Conservation (phyloP, 2,797 vertebrate species). For the Phrynocephalus vlangalii region DNA sequence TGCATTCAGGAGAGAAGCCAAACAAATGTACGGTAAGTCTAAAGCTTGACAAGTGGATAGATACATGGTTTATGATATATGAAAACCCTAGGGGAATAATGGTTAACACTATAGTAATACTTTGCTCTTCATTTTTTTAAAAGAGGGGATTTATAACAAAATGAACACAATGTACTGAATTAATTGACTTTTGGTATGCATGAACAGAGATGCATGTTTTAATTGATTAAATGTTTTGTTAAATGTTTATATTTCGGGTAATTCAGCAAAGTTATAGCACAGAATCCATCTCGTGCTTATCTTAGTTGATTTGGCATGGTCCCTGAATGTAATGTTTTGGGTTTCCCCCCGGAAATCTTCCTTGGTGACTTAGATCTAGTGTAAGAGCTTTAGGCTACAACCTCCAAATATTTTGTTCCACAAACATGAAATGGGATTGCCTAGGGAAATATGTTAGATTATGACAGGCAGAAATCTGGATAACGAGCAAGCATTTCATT, state of each 20-base stretch:
- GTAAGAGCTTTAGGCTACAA: neutral
- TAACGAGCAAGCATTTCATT: neutral
- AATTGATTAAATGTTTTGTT: too few relatives aligned
- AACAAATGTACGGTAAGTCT: constrained; percentile 95
- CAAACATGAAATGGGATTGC: neutral
- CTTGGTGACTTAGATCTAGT: neutral
- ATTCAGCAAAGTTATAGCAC: neutral
- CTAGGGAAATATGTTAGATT: neutral
- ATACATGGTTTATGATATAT: neutral
- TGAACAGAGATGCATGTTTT: neutral
- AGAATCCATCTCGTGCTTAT: constrained; percentile 19
- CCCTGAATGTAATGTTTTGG: neutral
- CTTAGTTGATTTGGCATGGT: neutral
- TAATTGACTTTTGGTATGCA: constrained; percentile 22
- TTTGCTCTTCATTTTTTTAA: neutral
- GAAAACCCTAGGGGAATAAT: fast-evolving
- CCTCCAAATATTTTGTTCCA: neutral
- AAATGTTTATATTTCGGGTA: neutral
- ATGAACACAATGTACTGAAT: neutral
- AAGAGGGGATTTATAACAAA: neutral
- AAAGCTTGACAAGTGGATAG: neutral
- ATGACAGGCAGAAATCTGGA: neutral
- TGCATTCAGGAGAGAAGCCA: constrained; percentile 98
- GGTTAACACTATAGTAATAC: constrained; percentile 20
- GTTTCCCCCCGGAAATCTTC: neutral